Percentiles rank a stretch among this genome's conserved stretches.
Evolutionary conservation across 1,140 invertebrate species (phyloP).

Genomic region (Neodiprion lecontei): DNA sequence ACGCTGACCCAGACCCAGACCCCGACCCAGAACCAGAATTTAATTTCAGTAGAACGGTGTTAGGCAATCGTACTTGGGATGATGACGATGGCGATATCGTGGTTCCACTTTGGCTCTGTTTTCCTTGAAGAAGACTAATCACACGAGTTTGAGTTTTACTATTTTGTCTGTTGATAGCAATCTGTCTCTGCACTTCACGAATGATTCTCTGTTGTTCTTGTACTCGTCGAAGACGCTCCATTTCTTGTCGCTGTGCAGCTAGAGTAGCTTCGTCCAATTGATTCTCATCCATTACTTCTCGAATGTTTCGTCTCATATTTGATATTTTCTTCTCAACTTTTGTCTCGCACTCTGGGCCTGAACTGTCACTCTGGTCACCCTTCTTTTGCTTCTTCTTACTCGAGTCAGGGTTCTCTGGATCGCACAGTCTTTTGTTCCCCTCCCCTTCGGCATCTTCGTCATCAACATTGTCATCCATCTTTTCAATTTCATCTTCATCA

Average conservation of each 20-base stretch:
- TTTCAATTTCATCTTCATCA: constrained; percentile 49
- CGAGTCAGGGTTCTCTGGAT: constrained; percentile 47
- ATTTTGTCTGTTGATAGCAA: constrained; percentile 72
- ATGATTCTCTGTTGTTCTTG: constrained; percentile 84
- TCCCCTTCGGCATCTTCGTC: constrained; percentile 46
- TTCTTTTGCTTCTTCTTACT: constrained; percentile 52
- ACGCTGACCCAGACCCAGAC: constrained; percentile 29
- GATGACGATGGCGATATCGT: constrained; percentile 47
- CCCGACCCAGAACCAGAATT: constrained; percentile 41
- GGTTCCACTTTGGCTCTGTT: constrained; percentile 52
- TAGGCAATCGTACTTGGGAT: constrained; percentile 38
- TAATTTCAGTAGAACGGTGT: constrained; percentile 50
- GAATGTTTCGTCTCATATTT: constrained; percentile 82
- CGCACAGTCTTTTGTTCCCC: constrained; percentile 43
- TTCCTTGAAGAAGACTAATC: constrained; percentile 73
- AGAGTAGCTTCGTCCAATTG: constrained; percentile 91
- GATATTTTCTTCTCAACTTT: constrained; percentile 69
- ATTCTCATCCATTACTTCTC: constrained; percentile 91
- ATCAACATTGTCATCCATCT: constrained; percentile 43
- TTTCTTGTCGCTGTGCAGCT: constrained; percentile 91
- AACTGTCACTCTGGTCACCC: constrained; percentile 47
- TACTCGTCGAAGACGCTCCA: constrained; percentile 83
- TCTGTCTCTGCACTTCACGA: constrained; percentile 77
- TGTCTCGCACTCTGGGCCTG: constrained; percentile 47
- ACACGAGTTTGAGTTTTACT: constrained; percentile 72